Evolutionary conservation across 2,797 vertebrate species (phyloP).

Genomic region (Botia almorhae): DNA sequence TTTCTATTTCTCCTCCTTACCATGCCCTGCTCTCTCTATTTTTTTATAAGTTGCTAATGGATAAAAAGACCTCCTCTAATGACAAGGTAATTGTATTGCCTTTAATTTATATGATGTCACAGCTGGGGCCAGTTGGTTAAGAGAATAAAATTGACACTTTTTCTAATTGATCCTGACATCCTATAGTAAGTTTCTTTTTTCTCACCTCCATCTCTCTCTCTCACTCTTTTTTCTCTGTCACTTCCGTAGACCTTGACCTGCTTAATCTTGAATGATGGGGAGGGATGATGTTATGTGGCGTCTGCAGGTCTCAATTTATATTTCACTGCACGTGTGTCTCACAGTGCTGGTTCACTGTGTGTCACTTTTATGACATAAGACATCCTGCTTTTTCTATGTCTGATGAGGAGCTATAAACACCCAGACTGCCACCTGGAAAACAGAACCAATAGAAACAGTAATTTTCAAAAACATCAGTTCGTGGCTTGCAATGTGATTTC

Average conservation of each 20-base stretch:
- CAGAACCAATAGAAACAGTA: not conserved
- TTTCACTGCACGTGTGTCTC: not conserved
- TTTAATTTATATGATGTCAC: constrained; percentile 53
- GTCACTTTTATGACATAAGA: not conserved
- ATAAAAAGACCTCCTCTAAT: constrained; percentile 11
- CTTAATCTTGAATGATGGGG: constrained; percentile 4
- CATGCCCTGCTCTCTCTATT: not conserved
- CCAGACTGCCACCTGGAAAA: not conserved
- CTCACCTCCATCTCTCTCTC: not conserved
- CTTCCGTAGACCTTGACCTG: not conserved
- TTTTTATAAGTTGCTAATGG: constrained; percentile 21
- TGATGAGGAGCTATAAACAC: not conserved
- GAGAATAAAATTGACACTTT: constrained; percentile 44
- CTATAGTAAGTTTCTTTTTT: constrained; percentile 1
- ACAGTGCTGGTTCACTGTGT: not conserved
- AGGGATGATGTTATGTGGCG: constrained; percentile 14
- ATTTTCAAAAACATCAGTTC: not conserved
- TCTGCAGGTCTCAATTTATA: constrained; percentile 4
- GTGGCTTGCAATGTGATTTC: not conserved
- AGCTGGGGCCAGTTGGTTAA: constrained; percentile 31
- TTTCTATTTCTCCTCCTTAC: not conserved
- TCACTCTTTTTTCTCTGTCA: not conserved
- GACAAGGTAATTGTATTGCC: constrained; percentile 47
- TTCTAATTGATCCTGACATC: constrained; percentile 46
- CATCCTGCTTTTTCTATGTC: not conserved